Base-by-base conservation (phyloP, 2,797 vertebrate species). In the Cyclopterus lumpus region DNA sequence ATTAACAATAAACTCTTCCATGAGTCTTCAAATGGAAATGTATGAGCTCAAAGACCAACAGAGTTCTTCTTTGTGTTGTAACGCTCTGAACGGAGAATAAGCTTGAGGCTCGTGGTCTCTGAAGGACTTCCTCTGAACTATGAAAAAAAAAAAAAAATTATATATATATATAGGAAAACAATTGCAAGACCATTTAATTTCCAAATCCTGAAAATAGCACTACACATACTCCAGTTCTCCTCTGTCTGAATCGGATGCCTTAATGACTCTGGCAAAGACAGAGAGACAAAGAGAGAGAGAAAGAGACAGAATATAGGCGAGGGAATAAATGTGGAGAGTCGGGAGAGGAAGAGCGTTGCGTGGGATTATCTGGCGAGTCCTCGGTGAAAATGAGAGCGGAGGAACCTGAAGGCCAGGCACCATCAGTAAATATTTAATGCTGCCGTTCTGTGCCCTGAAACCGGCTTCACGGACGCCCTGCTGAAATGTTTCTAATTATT, bases 341-440 rank as follows among this genome's bases (percentile, higher is more conserved):
- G 12, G 28, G 16, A 63, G 75, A 72, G 70, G 26, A 42, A 67
- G 77, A 77, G 68, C 20, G 51, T 8, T 76, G 80, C 30, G 58
- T 53, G 65, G 71, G 81, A 78, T 75, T 49, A 67, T 71, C 58
- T 80, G 71, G 42, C 55, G 80, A 84, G 76, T 64, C 76, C 48
- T 64, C 10, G 34, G 64, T 59, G 26, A 24, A 54, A 73, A 77
- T 9, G 28, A 85, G 67, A 74, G 71, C 71, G n/a, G 63, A 73
- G 60, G 75, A 82, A 85, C 81, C 84, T 73, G 78, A 79, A 81
- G 64, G 75, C 75, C 71, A 20, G 46, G 54, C 64, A 18, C 73
- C 15, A 34, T 53, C 66, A 2, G 72, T 90, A 86, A 92, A 93
- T 92, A 93, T 92, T 90, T 90, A 77, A 91, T 87, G 77, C 54